A percentile compares a stretch with the other conserved stretches of the same genome.
Conservation (phyloP, 1,140 invertebrate species). For the Aphis craccivora region DNA sequence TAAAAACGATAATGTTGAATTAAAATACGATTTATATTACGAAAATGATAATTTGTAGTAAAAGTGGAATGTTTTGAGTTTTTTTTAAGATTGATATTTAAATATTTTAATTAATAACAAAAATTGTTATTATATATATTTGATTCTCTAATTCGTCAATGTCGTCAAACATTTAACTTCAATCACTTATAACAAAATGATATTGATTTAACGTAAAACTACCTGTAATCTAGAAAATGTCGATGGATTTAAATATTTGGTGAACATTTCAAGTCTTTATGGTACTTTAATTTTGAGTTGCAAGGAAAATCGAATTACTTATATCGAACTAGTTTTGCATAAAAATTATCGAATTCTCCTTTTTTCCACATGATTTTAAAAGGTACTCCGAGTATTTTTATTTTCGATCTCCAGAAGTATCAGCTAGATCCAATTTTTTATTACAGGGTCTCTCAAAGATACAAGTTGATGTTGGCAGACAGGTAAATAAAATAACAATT, state of each 20-base stretch:
- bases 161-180: neutral
- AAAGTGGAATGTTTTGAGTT: too few species aligned
- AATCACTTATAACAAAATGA: neutral
- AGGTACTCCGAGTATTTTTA: neutral
- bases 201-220: neutral
- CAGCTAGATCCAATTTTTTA: too few species aligned
- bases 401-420: neutral
- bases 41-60: too few species aligned
- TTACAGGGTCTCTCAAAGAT: too few species aligned
- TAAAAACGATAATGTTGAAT: too few species aligned
- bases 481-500: too few species aligned
- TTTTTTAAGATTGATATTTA: too few species aligned
- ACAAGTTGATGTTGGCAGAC: too few species aligned
- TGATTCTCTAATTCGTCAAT: neutral
- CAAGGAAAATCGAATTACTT: neutral
- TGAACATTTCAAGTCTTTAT: neutral
- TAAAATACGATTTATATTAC: too few species aligned
- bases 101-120: neutral
- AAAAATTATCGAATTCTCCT: neutral
- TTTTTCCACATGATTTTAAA: neutral
- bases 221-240: neutral
- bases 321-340: neutral
- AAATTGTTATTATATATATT: neutral
- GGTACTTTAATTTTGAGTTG: neutral
- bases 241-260: neutral